Base-by-base conservation (phyloP, 2,113 vertebrate species). In the Emydocephalus ijimae region DNA sequence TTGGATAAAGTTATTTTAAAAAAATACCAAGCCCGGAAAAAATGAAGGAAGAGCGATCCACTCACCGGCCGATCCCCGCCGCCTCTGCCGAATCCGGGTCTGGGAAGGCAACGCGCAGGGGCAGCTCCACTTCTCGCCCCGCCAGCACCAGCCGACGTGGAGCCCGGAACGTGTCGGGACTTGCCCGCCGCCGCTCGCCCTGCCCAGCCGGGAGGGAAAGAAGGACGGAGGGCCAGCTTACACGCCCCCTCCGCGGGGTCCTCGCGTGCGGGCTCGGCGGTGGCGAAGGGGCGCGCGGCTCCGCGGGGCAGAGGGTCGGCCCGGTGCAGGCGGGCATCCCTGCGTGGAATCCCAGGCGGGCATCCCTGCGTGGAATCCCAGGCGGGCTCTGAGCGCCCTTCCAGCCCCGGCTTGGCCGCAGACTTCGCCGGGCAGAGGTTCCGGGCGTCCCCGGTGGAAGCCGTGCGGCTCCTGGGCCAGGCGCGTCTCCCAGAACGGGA, bases 401-500 rank as follows among this genome's bases (percentile, higher is more conserved):
- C 57, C 57, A 26, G 8, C 24, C 21, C 21, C 57, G 57, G 59
- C 59, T 15, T 12, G 1, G 12, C 29, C 14, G 29, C 29, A 15
- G 29, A 0, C 1, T 15, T 69, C 7, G 26, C 61, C 61, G 61
- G 61, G 11, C 61, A 2, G 14, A n/a, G 1, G 1, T 0, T n/a
- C 11, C 29, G 1, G 26, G 11, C 26, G 26, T 14, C 61, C 61
- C 26, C 26, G 26, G 26, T 69, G 29, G 61, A 64, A n/a, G 29
- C 0, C 26, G 61, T 1, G 26, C 24, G 57, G 57, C 61, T 29
- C 26, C 29, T 3, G 26, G 23, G 24, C 23, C 57, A 10, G 57
- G 57, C 26, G 61, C 61, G 29, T 5, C 11, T 69, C 61, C 11
- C 61, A 69, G 4, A 14, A n/a, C 1, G 1, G 11, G 61, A 24